These are phyloP conservation scores for Drosophila borborema DNA, from an alignment of 2,888 invertebrate species.

Conservation along the genomic window DNA sequence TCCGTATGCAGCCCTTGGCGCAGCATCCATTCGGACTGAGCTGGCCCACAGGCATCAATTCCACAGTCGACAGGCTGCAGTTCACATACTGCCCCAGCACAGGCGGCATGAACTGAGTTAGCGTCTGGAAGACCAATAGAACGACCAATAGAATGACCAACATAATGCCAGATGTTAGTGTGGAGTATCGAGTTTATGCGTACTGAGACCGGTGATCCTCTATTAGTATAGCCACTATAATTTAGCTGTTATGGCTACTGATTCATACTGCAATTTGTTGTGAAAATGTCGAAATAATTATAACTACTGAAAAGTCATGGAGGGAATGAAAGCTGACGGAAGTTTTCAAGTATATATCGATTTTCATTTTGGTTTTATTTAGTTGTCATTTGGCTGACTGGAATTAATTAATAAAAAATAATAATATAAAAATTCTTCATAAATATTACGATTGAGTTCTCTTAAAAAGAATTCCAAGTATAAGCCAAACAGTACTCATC, in stretches of 20 bases:
- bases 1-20: slow-evolving; percentile 61
- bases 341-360: not conserved
- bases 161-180: slow-evolving; percentile 18
- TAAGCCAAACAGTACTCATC: too few species aligned
- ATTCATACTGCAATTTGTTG: slow-evolving; percentile 17
- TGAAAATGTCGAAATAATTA: not conserved
- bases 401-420: too few species aligned
- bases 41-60: slow-evolving; percentile 6
- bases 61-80: slow-evolving; percentile 22
- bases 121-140: slow-evolving; percentile 14
- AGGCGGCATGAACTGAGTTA: slow-evolving; percentile 23
- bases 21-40: slow-evolving; percentile 61
- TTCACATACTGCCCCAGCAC: slow-evolving; percentile 9
- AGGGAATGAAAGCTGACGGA: not conserved
- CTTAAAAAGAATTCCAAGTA: too few species aligned
- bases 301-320: not conserved
- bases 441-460: too few species aligned
- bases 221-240: not conserved
- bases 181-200: not conserved
- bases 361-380: not conserved
- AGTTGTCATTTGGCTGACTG: too few species aligned
- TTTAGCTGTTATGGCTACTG: not conserved
- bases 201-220: not conserved
- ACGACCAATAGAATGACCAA: slow-evolving; percentile 6
- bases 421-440: too few species aligned